Percentiles rank a stretch among this genome's conserved stretches.
phyloP scores from a whole-genome alignment of 2,888 invertebrate genomes.

The Nemotelus pantherinus region DNA sequence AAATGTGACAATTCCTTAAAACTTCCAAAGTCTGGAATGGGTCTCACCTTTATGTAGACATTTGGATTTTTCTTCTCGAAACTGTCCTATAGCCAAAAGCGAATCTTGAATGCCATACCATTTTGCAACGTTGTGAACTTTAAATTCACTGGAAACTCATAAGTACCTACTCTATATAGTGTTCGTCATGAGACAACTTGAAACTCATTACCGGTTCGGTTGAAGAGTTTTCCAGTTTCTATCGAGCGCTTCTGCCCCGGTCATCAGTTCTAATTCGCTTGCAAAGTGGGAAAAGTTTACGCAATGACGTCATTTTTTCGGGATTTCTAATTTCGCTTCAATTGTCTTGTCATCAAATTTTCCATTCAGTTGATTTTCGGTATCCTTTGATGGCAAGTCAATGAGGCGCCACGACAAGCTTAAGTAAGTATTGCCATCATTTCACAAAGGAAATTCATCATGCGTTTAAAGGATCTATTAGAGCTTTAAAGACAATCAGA shows the following conservation, averaged over 20 bases:
- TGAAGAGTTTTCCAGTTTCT: background rate
- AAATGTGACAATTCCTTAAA: background rate
- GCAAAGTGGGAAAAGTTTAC: constrained; percentile 17
- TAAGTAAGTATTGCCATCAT: too few species aligned
- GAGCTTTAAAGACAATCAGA: too few species aligned
- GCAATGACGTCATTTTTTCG: constrained; percentile 11
- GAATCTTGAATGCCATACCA: background rate
- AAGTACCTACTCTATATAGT: background rate
- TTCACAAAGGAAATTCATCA: too few species aligned
- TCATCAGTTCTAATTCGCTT: background rate
- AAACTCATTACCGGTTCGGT: constrained; percentile 4
- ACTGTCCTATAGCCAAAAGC: background rate
- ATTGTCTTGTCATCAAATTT: constrained; percentile 40
- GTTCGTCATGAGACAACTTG: background rate
- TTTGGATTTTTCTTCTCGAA: background rate
- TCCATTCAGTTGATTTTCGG: constrained; percentile 18
- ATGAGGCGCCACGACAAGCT: too few species aligned
- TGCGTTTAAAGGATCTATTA: too few species aligned
- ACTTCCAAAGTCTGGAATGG: too few species aligned
- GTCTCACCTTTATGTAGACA: background rate
- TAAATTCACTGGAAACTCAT: background rate
- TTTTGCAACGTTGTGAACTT: too few species aligned
- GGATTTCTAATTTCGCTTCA: constrained; percentile 37
- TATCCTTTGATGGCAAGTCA: constrained; percentile 1
- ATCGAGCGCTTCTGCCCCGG: background rate